phyloP scores from a whole-genome alignment of 1,140 invertebrate species.

The Oscheius sp. region DNA sequence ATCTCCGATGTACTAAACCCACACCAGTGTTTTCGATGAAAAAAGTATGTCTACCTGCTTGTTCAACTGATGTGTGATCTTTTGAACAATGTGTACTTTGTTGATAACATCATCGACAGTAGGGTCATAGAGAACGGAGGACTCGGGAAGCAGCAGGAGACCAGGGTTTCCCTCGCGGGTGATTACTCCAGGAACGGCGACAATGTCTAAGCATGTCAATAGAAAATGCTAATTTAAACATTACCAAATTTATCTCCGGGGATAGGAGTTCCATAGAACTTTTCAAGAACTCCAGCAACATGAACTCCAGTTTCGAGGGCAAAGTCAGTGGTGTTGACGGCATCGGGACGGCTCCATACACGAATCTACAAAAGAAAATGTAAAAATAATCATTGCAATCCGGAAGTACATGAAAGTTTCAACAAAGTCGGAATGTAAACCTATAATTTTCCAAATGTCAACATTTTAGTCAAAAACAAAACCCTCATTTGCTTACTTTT shows the following conservation, averaged over 20 bases:
- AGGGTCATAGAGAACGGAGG: not conserved
- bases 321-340: not conserved
- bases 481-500: no score
- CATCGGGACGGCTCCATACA: slow-evolving; percentile 3
- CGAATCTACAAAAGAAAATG: not conserved
- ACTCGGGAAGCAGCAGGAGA: not conserved
- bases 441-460: no score
- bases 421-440: no score
- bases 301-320: not conserved
- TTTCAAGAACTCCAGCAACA: not conserved
- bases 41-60: not conserved
- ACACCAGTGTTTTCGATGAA: not conserved
- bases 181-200: not conserved
- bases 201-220: not conserved
- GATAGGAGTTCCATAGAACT: not conserved
- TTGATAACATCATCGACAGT: not conserved
- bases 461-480: no score
- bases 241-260: not conserved
- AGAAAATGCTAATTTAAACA: not conserved
- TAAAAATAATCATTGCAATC: no score
- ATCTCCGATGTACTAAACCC: slow-evolving; percentile 14
- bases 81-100: not conserved
- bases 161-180: not conserved
- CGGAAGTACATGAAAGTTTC: no score
- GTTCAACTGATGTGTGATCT: not conserved